Percentiles rank a stretch among this genome's conserved stretches.
phyloP scores from a whole-genome alignment of 1,140 invertebrate genomes.

The Saccostrea glomerata region DNA sequence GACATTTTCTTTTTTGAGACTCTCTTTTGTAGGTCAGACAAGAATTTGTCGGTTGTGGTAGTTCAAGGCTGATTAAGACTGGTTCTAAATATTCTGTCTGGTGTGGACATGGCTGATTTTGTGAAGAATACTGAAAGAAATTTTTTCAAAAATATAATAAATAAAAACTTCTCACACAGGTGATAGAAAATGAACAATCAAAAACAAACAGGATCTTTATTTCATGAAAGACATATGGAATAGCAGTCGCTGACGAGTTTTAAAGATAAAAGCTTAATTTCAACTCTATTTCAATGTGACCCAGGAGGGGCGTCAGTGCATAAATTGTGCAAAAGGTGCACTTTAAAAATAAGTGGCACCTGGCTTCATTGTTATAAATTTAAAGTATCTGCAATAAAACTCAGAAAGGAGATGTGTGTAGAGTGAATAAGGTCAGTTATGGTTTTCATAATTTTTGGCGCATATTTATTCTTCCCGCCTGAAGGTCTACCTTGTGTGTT shows the following conservation, averaged over 20 bases:
- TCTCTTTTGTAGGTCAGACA: conserved; percentile 23
- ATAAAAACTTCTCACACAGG: background rate
- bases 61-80: conserved; percentile 27
- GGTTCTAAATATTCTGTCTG: conserved; percentile 20
- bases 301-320: conserved; percentile 28
- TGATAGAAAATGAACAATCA: background rate
- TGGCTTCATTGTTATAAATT: conserved; percentile 9
- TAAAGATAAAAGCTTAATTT: conserved; percentile 9
- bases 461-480: conserved; percentile 35
- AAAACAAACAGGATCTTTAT: background rate
- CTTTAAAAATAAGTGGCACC: conserved; percentile 7
- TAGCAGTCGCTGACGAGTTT: background rate
- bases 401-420: background rate
- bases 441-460: conserved; percentile 17
- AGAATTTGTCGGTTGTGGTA: conserved; percentile 19
- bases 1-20: conserved; percentile 28
- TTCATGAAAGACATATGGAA: background rate
- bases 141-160: background rate
- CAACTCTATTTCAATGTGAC: conserved; percentile 13
- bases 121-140: background rate
- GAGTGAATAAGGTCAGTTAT: conserved; percentile 32
- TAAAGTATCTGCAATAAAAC: conserved; percentile 30
- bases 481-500: conserved; percentile 34
- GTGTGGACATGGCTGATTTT: conserved; percentile 10
- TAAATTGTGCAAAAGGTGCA: conserved; percentile 30